Evolutionary conservation across 64 coral and sea anemone species (phyloP).

Genomic region (Montipora foliosa): DNA sequence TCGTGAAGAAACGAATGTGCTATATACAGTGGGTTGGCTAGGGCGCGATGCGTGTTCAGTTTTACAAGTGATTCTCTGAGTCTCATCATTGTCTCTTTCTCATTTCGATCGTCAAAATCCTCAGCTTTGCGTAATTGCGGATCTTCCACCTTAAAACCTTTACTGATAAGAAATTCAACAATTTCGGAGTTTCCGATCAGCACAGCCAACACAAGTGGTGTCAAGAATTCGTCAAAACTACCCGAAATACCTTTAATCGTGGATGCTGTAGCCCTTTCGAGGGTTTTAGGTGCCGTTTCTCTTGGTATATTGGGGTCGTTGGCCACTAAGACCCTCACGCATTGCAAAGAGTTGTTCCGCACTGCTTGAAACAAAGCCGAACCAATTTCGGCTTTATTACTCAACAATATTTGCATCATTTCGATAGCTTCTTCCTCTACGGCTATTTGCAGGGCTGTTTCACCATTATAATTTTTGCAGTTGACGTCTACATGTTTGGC

Average conservation of each 20-base stretch:
- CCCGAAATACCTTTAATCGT: background rate
- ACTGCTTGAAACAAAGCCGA: slow-evolving; percentile 80
- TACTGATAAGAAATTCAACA: slow-evolving; percentile 68
- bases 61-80: slow-evolving; percentile 64
- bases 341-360: slow-evolving; percentile 70
- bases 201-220: slow-evolving; percentile 78
- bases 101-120: slow-evolving; percentile 5
- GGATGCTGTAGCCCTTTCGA: background rate
- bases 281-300: background rate
- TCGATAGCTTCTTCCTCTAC: slow-evolving; percentile 51
- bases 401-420: slow-evolving; percentile 57
- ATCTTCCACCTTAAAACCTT: slow-evolving; percentile 63
- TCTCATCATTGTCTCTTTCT: slow-evolving; percentile 37
- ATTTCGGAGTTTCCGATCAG: slow-evolving; percentile 78
- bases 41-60: slow-evolving; percentile 73
- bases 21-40: slow-evolving; percentile 81
- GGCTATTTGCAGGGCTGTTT: slow-evolving; percentile 74
- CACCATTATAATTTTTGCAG: slow-evolving; percentile 62
- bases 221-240: slow-evolving; percentile 47
- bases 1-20: slow-evolving; percentile 57
- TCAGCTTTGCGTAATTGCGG: slow-evolving; percentile 21
- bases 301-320: slow-evolving; percentile 52
- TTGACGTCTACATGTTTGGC: slow-evolving; percentile 54
- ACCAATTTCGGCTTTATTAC: slow-evolving; percentile 46
- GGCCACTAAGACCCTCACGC: slow-evolving; percentile 63